These are phyloP conservation scores for Enteromius paludinosus DNA, from an alignment of 2,797 vertebrate species.

Conservation along the genomic window DNA sequence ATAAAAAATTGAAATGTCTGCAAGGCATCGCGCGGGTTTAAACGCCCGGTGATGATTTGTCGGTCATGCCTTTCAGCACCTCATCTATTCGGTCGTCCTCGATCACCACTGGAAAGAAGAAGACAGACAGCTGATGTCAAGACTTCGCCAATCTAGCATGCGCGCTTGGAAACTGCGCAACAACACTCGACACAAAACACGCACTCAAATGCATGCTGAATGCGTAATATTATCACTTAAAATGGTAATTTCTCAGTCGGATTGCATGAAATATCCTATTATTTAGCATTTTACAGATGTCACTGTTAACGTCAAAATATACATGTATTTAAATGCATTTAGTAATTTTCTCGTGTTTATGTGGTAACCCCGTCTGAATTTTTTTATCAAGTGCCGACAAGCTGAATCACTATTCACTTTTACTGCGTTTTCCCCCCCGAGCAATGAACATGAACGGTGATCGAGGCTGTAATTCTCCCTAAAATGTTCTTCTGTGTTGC, in stretches of 20 bases:
- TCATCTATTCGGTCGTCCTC: slow-evolving; percentile 99
- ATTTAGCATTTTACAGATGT: background rate
- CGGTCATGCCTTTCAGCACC: slow-evolving; percentile 97
- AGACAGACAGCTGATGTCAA: slow-evolving; percentile 47
- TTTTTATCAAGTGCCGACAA: background rate
- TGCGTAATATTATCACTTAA: background rate
- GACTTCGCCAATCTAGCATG: background rate
- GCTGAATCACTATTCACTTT: background rate
- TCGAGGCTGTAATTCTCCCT: background rate
- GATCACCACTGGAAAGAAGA: slow-evolving; percentile 89
- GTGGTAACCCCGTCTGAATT: background rate
- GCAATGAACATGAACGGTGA: background rate
- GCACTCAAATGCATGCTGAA: background rate
- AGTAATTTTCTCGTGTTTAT: background rate
- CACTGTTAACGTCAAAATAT: background rate
- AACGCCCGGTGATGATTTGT: slow-evolving; percentile 96
- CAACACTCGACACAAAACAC: background rate
- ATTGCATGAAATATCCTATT: background rate
- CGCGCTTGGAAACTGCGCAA: slow-evolving; percentile 31
- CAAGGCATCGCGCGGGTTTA: slow-evolving; percentile 82
- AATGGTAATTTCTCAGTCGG: background rate
- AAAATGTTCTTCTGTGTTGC: background rate
- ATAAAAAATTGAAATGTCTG: slow-evolving; percentile 85
- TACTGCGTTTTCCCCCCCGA: no score
- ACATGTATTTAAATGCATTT: background rate